Percentiles rank a stretch among this genome's conserved stretches.
Conservation (phyloP, 2,797 vertebrate genomes). For the Erpetoichthys calabaricus region DNA sequence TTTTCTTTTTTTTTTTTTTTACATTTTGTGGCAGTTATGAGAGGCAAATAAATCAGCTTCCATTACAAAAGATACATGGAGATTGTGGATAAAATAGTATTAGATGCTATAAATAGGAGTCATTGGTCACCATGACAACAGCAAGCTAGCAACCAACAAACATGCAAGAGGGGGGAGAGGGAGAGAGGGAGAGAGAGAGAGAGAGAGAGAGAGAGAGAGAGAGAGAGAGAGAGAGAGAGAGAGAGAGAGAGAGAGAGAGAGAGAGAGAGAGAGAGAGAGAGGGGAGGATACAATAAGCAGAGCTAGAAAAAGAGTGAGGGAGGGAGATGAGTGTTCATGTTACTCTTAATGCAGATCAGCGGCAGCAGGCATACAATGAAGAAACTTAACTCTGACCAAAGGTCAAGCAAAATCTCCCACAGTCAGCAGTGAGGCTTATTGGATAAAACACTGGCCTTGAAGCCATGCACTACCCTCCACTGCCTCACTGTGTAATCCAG, state of each 20-base stretch:
- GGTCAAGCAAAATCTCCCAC: too few relatives aligned
- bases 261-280: neutral
- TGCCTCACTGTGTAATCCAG: too few relatives aligned
- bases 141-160: conserved; percentile 7
- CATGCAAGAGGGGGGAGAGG: neutral
- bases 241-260: conserved; percentile 1
- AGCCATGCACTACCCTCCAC: too few relatives aligned
- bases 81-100: conserved; percentile 6
- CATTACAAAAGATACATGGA: conserved; percentile 2
- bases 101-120: conserved; percentile 9
- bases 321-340: conserved; percentile 11
- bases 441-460: too few relatives aligned
- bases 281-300: neutral
- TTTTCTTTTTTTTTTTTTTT: neutral
- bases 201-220: neutral
- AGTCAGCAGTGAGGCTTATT: too few relatives aligned
- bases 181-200: neutral
- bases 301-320: conserved; percentile 6
- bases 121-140: conserved; percentile 9
- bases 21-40: neutral
- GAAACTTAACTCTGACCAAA: too few relatives aligned
- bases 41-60: neutral
- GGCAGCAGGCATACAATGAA: too few relatives aligned
- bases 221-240: conserved; percentile 2
- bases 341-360: too few relatives aligned